Percentiles rank a stretch among this genome's conserved stretches.
These are phyloP conservation scores for Gambusia affinis DNA, from an alignment of 2,113 vertebrate genomes.

Conservation along the genomic window DNA sequence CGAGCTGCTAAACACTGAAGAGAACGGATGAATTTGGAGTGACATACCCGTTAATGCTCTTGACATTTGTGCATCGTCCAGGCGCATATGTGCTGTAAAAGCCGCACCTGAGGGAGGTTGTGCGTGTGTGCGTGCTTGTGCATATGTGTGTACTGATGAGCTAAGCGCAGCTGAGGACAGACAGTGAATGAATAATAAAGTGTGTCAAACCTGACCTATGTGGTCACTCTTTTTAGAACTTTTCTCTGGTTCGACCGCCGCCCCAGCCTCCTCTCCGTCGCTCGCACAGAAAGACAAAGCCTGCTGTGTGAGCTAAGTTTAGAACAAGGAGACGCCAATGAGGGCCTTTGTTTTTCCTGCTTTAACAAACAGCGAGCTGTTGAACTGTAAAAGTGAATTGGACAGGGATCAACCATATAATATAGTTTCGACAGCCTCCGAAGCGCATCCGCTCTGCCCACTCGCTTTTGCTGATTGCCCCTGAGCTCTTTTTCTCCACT, in stretches of 20 bases:
- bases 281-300: slow-evolving; percentile 31
- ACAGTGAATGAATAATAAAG: slow-evolving; percentile 74
- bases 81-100: slow-evolving; percentile 66
- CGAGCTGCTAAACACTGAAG: slow-evolving; percentile 60
- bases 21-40: slow-evolving; percentile 59
- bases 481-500: slow-evolving; percentile 64
- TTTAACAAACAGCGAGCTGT: slow-evolving; percentile 52
- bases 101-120: slow-evolving; percentile 64
- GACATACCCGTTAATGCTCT: slow-evolving; percentile 77
- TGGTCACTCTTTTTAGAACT: slow-evolving; percentile 65
- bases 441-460: slow-evolving; percentile 65
- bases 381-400: slow-evolving; percentile 73
- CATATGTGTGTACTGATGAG: slow-evolving; percentile 55
- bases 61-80: slow-evolving; percentile 76
- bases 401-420: slow-evolving; percentile 71
- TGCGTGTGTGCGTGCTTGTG: slow-evolving; percentile 22
- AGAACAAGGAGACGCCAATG: slow-evolving; percentile 33
- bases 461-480: slow-evolving; percentile 64
- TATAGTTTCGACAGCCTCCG: slow-evolving; percentile 73
- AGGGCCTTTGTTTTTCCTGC: slow-evolving; percentile 57
- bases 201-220: slow-evolving; percentile 76
- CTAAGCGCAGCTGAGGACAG: slow-evolving; percentile 69
- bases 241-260: slow-evolving; percentile 44
- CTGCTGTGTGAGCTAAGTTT: slow-evolving; percentile 51
- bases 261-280: slow-evolving; percentile 14